Conservation (phyloP, 2,888 invertebrate genomes). For the Uropetala carovei region DNA sequence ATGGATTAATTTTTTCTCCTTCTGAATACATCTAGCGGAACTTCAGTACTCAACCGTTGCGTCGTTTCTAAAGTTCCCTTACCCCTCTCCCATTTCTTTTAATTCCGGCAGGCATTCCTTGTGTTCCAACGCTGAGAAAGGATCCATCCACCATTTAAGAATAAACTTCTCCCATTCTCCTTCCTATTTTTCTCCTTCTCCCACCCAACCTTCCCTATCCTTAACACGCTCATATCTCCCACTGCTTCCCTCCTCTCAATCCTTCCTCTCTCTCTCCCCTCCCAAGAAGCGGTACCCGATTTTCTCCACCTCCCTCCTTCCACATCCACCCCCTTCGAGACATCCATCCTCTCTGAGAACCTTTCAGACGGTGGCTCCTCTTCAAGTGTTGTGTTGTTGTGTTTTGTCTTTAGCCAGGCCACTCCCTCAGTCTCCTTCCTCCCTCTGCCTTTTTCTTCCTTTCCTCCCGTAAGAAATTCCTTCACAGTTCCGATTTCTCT, state of each 20-base stretch:
- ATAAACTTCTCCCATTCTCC: slow-evolving; percentile 44
- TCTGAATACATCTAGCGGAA: no score
- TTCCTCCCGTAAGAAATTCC: slow-evolving; percentile 34
- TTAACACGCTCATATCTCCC: not conserved
- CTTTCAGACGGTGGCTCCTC: slow-evolving; percentile 45
- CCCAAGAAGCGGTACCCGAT: not conserved
- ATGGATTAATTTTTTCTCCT: no score
- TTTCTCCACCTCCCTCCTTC: not conserved
- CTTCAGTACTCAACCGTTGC: no score
- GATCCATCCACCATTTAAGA: slow-evolving; percentile 48
- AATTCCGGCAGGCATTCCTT: not conserved
- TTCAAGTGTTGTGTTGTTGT: slow-evolving; percentile 26
- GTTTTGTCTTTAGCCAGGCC: slow-evolving; percentile 54
- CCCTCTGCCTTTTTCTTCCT: not conserved
- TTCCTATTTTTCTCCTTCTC: not conserved
- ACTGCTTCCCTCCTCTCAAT: not conserved
- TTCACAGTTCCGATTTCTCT: not conserved
- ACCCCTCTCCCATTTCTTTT: no score
- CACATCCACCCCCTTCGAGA: not conserved
- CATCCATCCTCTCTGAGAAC: slow-evolving; percentile 27
- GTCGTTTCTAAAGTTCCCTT: no score
- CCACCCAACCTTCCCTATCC: not conserved
- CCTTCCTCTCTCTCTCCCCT: not conserved
- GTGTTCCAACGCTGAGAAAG: slow-evolving; percentile 34
- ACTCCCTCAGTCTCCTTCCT: slow-evolving; percentile 11